Conservation (phyloP, 2,888 invertebrate species). For the Campopleginae sp. region DNA sequence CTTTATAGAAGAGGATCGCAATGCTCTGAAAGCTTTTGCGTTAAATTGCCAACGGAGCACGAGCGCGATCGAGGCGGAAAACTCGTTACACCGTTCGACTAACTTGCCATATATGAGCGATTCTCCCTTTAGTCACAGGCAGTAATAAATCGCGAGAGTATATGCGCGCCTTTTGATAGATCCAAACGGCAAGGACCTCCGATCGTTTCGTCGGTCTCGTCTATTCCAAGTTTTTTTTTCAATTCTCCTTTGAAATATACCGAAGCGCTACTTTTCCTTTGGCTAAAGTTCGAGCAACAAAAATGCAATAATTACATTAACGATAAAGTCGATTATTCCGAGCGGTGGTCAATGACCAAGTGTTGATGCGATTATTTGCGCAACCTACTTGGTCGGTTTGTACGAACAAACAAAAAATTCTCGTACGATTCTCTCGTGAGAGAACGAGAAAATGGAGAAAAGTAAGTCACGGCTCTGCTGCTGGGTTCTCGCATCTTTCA, state of each 20-base stretch:
- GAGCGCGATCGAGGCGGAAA: conserved; percentile 44
- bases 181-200: conserved; percentile 50
- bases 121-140: conserved; percentile 12
- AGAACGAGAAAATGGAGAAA: neutral
- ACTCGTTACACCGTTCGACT: conserved; percentile 55
- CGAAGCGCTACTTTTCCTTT: neutral
- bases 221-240: neutral
- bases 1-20: conserved; percentile 9
- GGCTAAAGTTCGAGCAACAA: neutral
- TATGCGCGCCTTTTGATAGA: conserved; percentile 6
- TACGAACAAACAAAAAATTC: neutral
- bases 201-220: conserved; percentile 1
- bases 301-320: neutral
- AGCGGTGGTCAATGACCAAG: neutral
- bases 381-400: neutral
- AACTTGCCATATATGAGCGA: conserved; percentile 39
- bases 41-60: conserved; percentile 58
- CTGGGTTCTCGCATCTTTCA: neutral
- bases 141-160: conserved; percentile 21
- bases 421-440: neutral
- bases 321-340: neutral
- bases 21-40: conserved; percentile 49
- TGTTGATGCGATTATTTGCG: neutral
- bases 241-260: neutral
- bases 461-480: neutral